These are phyloP conservation scores for Eupeodes corollae DNA, from an alignment of 1,140 invertebrate species.

Conservation along the genomic window DNA sequence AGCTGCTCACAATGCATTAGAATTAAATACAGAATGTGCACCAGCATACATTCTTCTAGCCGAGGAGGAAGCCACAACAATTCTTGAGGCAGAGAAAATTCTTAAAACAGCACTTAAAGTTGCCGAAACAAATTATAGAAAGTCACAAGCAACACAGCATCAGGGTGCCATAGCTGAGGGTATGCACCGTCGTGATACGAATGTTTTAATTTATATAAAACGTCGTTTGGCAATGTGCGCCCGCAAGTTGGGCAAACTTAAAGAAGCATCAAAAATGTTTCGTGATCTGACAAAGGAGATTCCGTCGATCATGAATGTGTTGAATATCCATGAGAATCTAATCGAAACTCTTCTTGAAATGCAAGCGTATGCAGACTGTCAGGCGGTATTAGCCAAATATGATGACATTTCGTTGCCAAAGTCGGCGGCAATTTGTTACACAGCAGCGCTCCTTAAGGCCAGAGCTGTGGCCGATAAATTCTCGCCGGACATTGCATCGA, in stretches of 20 bases:
- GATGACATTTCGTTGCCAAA: conserved; percentile 93
- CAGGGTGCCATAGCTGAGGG: conserved; percentile 67
- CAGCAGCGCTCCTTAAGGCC: conserved; percentile 87
- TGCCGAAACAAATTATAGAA: conserved; percentile 73
- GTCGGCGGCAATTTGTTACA: conserved; percentile 95
- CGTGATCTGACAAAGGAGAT: conserved; percentile 95
- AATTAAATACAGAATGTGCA: conserved; percentile 86
- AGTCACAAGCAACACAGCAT: conserved; percentile 61
- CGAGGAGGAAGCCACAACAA: conserved; percentile 91
- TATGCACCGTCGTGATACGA: conserved; percentile 80
- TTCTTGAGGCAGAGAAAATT: conserved; percentile 78
- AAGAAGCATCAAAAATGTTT: conserved; percentile 96
- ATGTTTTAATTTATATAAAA: conserved; percentile 92
- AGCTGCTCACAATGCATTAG: conserved; percentile 81
- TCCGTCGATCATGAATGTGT: conserved; percentile 78
- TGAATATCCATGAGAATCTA: conserved; percentile 96
- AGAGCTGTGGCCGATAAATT: conserved; percentile 86
- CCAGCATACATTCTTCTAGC: conserved; percentile 91
- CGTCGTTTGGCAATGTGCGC: conserved; percentile 93
- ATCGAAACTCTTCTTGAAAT: conserved; percentile 92
- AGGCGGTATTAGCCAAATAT: conserved; percentile 91
- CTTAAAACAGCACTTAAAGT: conserved; percentile 79
- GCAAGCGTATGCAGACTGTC: conserved; percentile 87
- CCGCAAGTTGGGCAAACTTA: conserved; percentile 80
- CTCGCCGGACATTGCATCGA: conserved; percentile 79